Base-by-base conservation (phyloP, 2,113 vertebrate species). In the Chamaea fasciata region DNA sequence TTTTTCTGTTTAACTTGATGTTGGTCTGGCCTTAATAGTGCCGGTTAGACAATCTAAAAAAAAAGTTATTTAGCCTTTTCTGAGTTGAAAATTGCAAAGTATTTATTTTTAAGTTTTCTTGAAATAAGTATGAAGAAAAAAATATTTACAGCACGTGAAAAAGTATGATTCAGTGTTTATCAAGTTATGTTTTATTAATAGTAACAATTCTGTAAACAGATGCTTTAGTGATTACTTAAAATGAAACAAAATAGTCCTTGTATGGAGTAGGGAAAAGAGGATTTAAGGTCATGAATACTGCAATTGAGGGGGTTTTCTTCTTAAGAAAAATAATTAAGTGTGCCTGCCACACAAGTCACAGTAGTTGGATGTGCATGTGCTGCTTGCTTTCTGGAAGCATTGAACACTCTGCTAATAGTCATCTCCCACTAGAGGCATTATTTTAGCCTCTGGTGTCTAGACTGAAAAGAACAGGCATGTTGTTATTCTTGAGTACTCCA, bases 131-230 rank as follows among this genome's bases (percentile, higher is more conserved):
- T 46, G 35, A 57, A 11, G 26, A 6, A 30, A 44, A 42, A 76
- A 79, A 68, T 41, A 69, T 50, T 42, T 90, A 11, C 83, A 95
- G 63, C 67, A 88, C 92, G 87, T 95, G 87, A 95, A 92, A 91
- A 95, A 89, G 52, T 62, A 62, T 91, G 84, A 95, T 80, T 95
- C 89, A 91, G 33, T 94, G 95, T 97, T 95, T 85, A 93, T 95
- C 59, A 65, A 89, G 50, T 91, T 87, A 73, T 70, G 19, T 22
- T 92, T 95, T 95, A 91, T 95, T 90, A 95, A 91, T 96, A 95
- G 95, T 42, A 94, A 63, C 90, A 87, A 80, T 83, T 89, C 75
- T 95, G 87, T 95, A 95, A 97, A 95, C 91, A 96, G 77, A 87
- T 95, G 87, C 47, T 95, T 97, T 77, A 90, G 82, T 52, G 47